Evolutionary conservation across 2,113 vertebrate species (phyloP).

Genomic region (Phalacrocorax pelagicus): DNA sequence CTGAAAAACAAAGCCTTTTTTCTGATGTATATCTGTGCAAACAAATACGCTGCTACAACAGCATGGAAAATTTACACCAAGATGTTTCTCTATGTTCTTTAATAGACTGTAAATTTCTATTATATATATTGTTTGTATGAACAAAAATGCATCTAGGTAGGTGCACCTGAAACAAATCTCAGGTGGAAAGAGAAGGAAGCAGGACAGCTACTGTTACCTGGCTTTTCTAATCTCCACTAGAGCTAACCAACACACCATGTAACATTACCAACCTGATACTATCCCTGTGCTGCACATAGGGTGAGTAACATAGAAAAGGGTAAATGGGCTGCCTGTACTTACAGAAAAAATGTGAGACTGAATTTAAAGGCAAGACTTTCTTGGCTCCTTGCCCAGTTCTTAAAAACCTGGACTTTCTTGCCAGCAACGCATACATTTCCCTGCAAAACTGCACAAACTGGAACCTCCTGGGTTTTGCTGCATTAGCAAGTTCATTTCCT

Average conservation of each 20-base stretch:
- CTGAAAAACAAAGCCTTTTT: not conserved
- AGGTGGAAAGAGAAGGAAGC: not conserved
- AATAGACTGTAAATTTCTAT: not conserved
- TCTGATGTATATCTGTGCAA: not conserved
- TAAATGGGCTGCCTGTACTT: not conserved
- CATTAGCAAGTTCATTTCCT: not conserved
- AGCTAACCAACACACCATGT: not conserved
- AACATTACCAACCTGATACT: fast-evolving
- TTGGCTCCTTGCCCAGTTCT: not conserved
- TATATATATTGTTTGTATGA: not conserved
- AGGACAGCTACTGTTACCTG: not conserved
- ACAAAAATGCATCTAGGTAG: not conserved
- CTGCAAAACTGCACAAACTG: not conserved
- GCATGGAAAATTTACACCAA: not conserved
- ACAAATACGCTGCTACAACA: not conserved
- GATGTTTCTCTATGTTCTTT: not conserved
- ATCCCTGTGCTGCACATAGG: fast-evolving
- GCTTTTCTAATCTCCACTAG: not conserved
- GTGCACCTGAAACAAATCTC: not conserved
- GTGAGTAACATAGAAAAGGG: not conserved
- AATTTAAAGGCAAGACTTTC: not conserved
- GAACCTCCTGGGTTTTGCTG: not conserved
- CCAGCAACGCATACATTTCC: not conserved
- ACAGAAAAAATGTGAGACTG: not conserved
- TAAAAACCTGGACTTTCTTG: not conserved